Percentiles rank a stretch among this genome's conserved stretches.
Evolutionary conservation across 2,797 vertebrate species (phyloP).

Genomic region (Gallinago solitaria): DNA sequence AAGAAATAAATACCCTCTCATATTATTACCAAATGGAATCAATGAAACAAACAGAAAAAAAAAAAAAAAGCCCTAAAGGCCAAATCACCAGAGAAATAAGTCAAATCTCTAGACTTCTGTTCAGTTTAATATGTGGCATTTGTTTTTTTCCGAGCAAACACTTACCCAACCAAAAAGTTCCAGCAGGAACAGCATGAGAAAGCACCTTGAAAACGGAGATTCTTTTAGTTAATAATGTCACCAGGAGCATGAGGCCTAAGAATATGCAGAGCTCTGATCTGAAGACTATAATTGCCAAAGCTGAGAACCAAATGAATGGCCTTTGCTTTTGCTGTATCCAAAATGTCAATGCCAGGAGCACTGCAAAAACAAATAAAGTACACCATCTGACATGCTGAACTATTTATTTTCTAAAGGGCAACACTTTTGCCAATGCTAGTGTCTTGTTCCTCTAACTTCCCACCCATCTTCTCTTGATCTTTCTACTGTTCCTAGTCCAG

Average conservation of each 20-base stretch:
- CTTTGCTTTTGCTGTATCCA: conserved; percentile 89
- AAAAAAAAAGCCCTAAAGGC: background rate
- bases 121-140: background rate
- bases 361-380: conserved; percentile 69
- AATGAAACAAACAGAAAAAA: background rate
- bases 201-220: conserved; percentile 79
- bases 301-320: conserved; percentile 88
- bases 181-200: conserved; percentile 85
- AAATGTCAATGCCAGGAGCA: conserved; percentile 85
- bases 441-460: background rate
- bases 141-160: background rate
- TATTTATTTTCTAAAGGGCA: background rate
- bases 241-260: conserved; percentile 88
- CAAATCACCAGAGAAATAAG: background rate
- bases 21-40: background rate
- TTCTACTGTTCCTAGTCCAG: background rate
- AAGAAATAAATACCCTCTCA: background rate
- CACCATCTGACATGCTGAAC: background rate
- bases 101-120: background rate
- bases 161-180: conserved; percentile 87
- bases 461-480: background rate
- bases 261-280: conserved; percentile 91
- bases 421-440: background rate
- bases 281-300: conserved; percentile 90
- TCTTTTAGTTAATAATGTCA: conserved; percentile 80